Conservation (phyloP, 1,140 invertebrate genomes). For the Trypoxylus dichotomus region DNA sequence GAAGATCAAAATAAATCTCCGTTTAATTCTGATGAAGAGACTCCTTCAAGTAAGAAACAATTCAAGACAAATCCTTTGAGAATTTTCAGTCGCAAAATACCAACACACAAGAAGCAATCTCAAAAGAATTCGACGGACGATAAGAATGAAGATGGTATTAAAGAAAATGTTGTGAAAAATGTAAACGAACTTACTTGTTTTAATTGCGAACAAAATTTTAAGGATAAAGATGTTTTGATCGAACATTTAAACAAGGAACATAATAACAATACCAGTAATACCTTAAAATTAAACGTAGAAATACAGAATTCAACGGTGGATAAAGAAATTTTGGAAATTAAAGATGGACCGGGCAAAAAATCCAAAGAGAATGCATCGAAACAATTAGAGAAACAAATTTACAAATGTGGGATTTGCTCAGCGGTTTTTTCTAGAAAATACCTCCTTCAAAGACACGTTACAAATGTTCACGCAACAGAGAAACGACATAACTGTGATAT, state of each 20-base stretch:
- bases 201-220: constrained; percentile 30
- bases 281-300: not conserved
- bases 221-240: not conserved
- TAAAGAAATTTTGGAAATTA: not conserved
- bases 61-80: constrained; percentile 1
- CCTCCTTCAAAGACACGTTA: constrained; percentile 39
- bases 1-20: not conserved
- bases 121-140: not conserved
- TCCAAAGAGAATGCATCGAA: not conserved
- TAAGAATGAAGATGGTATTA: constrained; percentile 10
- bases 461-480: constrained; percentile 60
- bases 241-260: not conserved
- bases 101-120: not conserved
- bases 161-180: not conserved
- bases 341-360: no score
- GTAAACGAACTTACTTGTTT: constrained; percentile 13
- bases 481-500: constrained; percentile 66
- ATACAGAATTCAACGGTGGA: not conserved
- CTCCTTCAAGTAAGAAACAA: not conserved
- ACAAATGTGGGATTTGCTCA: constrained; percentile 37
- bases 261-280: not conserved
- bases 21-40: constrained; percentile 5
- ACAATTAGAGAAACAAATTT: constrained; percentile 3
- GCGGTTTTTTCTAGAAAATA: constrained; percentile 40
- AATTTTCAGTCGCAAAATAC: not conserved